Percentiles rank a stretch among this genome's conserved stretches.
These are phyloP conservation scores for Coryphaenoides rupestris DNA, from an alignment of 2,113 vertebrate genomes.

Conservation along the genomic window DNA sequence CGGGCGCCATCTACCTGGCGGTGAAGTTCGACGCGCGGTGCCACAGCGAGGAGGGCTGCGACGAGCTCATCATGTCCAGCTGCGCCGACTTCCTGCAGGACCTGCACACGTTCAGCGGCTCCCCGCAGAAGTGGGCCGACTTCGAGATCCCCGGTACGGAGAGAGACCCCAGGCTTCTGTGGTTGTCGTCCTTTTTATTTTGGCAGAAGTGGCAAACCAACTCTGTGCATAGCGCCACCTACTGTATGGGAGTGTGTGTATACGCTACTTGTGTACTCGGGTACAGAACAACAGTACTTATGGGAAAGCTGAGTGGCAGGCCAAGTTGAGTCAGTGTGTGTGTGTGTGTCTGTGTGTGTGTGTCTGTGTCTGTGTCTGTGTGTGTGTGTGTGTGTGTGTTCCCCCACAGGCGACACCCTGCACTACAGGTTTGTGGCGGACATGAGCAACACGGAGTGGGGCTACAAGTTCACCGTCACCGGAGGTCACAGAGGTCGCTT, in stretches of 20 bases:
- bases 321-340: not conserved
- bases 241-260: no score
- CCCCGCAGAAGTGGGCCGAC: constrained; percentile 91
- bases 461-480: constrained; percentile 93
- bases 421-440: constrained; percentile 93
- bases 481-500: constrained; percentile 94
- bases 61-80: constrained; percentile 91
- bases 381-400: constrained; percentile 15
- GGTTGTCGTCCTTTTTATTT: not conserved
- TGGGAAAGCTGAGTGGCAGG: no score
- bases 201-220: no score
- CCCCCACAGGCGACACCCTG: constrained; percentile 83
- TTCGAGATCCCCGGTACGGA: constrained; percentile 89
- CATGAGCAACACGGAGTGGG: constrained; percentile 99
- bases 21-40: constrained; percentile 93
- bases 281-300: no score
- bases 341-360: not conserved
- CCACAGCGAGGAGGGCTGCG: constrained; percentile 94
- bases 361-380: not conserved
- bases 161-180: not conserved
- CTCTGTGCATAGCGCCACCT: no score
- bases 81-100: constrained; percentile 92
- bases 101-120: constrained; percentile 89
- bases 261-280: no score
- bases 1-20: constrained; percentile 95